Conservation (phyloP, 2,888 invertebrate species). For the Phytoseiulus persimilis region DNA sequence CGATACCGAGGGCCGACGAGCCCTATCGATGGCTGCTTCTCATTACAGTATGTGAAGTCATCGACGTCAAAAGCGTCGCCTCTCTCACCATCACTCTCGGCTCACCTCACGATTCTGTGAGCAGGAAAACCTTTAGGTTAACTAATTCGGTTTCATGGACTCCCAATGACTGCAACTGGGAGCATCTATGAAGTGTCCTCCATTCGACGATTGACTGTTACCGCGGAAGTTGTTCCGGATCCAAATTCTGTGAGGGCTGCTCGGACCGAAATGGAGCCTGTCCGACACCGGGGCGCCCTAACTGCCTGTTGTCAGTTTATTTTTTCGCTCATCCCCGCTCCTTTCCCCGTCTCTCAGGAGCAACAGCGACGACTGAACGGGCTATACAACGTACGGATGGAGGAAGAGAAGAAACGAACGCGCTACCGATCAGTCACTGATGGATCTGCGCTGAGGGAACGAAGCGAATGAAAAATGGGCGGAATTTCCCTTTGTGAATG, state of each 20-base stretch:
- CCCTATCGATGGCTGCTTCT: neutral
- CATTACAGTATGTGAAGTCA: neutral
- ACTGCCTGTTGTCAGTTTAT: neutral
- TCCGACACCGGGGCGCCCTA: neutral
- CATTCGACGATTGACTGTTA: no score
- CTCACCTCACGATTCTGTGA: neutral
- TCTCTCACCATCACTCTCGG: neutral
- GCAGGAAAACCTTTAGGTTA: neutral
- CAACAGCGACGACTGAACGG: neutral
- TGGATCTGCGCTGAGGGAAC: neutral
- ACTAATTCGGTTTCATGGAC: no score
- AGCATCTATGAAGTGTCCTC: no score
- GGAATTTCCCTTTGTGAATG: neutral
- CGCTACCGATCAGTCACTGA: neutral
- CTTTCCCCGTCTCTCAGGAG: neutral
- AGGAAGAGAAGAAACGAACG: neutral
- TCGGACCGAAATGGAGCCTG: neutral
- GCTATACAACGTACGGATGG: neutral
- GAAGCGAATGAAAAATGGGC: neutral
- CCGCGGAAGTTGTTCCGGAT: no score
- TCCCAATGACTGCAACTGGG: no score
- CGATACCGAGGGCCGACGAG: neutral
- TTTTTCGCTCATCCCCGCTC: neutral
- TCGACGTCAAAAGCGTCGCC: neutral
- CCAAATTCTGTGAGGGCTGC: no score